Base-by-base conservation (phyloP, 1,140 invertebrate species). In the Drosophila obscura region DNA sequence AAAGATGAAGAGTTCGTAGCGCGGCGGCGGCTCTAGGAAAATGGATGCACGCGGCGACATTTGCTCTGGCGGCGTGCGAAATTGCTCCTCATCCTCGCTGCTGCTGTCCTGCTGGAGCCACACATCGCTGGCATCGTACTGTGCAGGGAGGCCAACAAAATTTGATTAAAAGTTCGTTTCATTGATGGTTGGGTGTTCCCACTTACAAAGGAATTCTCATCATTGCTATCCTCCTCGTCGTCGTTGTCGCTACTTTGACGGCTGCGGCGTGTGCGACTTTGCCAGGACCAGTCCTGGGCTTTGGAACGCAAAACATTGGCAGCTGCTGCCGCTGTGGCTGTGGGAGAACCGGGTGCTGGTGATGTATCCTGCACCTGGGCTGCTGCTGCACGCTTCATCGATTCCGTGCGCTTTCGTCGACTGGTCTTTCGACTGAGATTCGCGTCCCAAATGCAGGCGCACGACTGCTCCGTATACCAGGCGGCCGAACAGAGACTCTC, bases 401-500 rank as follows among this genome's bases (percentile, higher is more conserved):
- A 89, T 59, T 91, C 88, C 8, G 78, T 80, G 28, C 90, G 90
- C 59, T 91, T 91, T 4, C 82, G 85, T 28, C 85, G 77, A 43
- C 91, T 83, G n/a, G 88, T 84, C 52, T 92, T 91, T 2, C 89
- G 89, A 56, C 89, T 91, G 52, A 90, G 65, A 78, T 82, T 90
- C 60, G 84, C 62, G 60, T 92, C 91, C 91, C 92, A 93, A 5
- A 89, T 64, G 60, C 93, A 94, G 41, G 67, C 65, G 62, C 93
- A 94, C 11, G 76, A 64, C 13, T 81, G 72, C 50, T 92, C 91
- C 58, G 84, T 55, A 9, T 80, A 58, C 94, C 94, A 95, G 41
- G 93, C 91, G 53, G 92, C 92, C 0, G 92, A 81, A 63, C 94
- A 95, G 15, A 94, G 92, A 2, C 90, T 90, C 56, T 95, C 94